These are phyloP conservation scores for Donacobius atricapilla DNA, from an alignment of 2,113 vertebrate species.

Conservation along the genomic window DNA sequence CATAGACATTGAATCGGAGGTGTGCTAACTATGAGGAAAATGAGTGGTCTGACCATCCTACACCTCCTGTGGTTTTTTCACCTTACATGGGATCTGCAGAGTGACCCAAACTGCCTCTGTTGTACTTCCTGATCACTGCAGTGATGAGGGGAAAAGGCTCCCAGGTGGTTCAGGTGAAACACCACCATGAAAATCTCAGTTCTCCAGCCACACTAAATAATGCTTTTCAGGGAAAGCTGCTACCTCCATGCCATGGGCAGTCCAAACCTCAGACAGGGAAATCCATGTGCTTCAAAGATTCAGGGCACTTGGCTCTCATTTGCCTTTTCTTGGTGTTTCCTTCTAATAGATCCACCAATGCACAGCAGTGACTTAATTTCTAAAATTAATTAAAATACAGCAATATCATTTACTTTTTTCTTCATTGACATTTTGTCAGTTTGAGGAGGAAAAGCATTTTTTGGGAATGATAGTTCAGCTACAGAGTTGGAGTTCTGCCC, in stretches of 20 bases:
- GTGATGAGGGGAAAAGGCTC: neutral
- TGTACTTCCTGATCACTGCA: neutral
- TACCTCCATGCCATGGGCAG: neutral
- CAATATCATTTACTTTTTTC: neutral
- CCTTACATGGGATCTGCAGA: neutral
- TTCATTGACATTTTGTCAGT: neutral
- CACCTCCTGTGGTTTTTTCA: neutral
- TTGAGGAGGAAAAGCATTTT: neutral
- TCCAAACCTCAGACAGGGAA: neutral
- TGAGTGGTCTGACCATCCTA: neutral
- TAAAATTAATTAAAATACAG: neutral
- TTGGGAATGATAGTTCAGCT: neutral
- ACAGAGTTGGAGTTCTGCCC: neutral
- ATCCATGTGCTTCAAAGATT: neutral
- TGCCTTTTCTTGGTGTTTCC: neutral
- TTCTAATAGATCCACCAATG: neutral
- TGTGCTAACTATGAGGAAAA: neutral
- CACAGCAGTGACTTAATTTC: neutral
- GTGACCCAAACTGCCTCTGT: neutral
- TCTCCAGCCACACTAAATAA: neutral
- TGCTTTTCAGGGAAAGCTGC: neutral
- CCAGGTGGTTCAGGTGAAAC: neutral
- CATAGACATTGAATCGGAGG: accelerated
- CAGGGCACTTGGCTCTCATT: neutral
- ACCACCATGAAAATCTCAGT: neutral